phyloP scores from a whole-genome alignment of 2,888 invertebrate species.

The Athalia circularis region DNA sequence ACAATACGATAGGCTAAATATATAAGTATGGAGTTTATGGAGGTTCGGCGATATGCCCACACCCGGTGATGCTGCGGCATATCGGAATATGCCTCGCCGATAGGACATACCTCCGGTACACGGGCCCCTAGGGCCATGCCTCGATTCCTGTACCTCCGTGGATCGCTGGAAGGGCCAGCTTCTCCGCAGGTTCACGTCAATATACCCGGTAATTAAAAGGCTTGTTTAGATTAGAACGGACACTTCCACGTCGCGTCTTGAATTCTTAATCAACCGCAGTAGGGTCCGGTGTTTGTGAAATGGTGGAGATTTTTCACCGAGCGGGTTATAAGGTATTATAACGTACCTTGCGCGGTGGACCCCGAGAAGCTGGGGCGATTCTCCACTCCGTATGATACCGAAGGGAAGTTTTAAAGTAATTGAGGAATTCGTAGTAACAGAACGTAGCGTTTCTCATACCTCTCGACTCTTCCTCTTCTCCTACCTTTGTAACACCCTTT shows the following conservation, averaged over 20 bases:
- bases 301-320: conserved; percentile 45
- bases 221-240: conserved; percentile 49
- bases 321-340: too few relatives aligned
- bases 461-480: background rate
- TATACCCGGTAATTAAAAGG: conserved; percentile 47
- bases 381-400: background rate
- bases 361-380: background rate
- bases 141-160: background rate
- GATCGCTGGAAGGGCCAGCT: too few relatives aligned
- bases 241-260: conserved; percentile 47
- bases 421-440: conserved; percentile 20
- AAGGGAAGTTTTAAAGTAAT: conserved; percentile 5
- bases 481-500: background rate
- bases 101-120: too few relatives aligned
- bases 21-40: background rate
- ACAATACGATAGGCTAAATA: conserved; percentile 48
- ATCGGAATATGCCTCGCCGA: too few relatives aligned
- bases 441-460: background rate
- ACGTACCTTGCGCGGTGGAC: background rate
- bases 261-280: conserved; percentile 46
- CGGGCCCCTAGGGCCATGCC: background rate
- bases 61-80: too few relatives aligned
- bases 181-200: conserved; percentile 2
- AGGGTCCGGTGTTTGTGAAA: conserved; percentile 41
- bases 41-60: background rate